Conservation (phyloP, 1,140 invertebrate genomes). For the Fopius arisanus region DNA sequence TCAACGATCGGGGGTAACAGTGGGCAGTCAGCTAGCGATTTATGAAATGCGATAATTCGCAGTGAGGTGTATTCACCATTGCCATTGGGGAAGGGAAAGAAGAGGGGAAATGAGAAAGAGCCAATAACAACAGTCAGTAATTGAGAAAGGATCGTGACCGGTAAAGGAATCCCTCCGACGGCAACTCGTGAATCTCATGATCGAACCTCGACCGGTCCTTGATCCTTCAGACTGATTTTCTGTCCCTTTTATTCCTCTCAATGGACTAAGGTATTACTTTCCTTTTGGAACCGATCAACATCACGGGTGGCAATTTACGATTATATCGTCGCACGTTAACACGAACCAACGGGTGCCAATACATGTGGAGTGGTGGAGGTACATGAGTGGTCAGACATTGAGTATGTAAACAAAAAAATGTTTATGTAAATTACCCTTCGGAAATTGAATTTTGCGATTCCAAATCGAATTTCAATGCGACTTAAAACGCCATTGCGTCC, state of each 20-base stretch:
- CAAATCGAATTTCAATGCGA: too few species aligned
- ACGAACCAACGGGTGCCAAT: slow-evolving; percentile 31
- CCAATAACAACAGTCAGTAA: slow-evolving; percentile 12
- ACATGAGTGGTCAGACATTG: not conserved
- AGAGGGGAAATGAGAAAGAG: not conserved
- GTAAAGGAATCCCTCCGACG: slow-evolving; percentile 7
- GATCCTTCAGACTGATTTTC: not conserved
- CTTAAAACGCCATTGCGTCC: too few species aligned
- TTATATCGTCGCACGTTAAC: not conserved
- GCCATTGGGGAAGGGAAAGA: not conserved
- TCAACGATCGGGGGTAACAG: not conserved
- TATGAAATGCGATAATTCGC: slow-evolving; percentile 29
- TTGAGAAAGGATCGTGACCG: slow-evolving; percentile 16
- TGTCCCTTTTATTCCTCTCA: not conserved
- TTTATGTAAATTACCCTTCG: too few species aligned
- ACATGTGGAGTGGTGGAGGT: not conserved
- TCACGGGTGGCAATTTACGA: not conserved
- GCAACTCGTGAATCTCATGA: slow-evolving; percentile 22
- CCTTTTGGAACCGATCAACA: not conserved
- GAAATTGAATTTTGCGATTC: too few species aligned
- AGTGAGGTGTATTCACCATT: not conserved
- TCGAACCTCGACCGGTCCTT: slow-evolving; percentile 6
- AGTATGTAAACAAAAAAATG: too few species aligned
- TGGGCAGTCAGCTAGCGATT: slow-evolving; percentile 10
- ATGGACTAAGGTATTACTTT: not conserved